Base-by-base conservation (phyloP, 2,113 vertebrate genomes). In the Geococcyx californianus region DNA sequence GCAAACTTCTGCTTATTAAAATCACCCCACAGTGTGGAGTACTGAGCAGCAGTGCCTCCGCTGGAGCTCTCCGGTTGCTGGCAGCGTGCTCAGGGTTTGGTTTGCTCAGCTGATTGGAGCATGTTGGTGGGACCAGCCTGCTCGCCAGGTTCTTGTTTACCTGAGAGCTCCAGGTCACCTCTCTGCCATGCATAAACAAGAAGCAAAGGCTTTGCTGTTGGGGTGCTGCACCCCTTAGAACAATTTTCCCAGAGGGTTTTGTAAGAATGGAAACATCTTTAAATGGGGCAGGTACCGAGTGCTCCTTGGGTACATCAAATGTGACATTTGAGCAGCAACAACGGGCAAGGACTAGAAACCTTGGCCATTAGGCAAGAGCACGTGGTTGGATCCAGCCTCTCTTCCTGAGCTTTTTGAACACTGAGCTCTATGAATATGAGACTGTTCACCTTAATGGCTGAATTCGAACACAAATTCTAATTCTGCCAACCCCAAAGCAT, bases 101-200 rank as follows among this genome's bases (percentile, higher is more conserved):
- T n/a, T 89, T 24, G 45, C 51, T 29, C 19, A 2, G 44, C 38
- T 28, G 3, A 36, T 6, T 9, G 64, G 31, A 38, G 55, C 5
- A 0, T 0, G 1, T 10, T 3, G 0, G 15, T 3, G 44, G 49
- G 44, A 31, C 3, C 78, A 64, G 33, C 25, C 47, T 66, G 56
- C 31, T 12, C 52, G 36, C 62, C 49, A 8, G 19, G 25, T 9
- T 1, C 17, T 26, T 59, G 25, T 55, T 84, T 29, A 42, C 40
- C 31, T 7, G 3, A 13, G 62, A 44, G 11, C 38, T 66, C 54
- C 59, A 2, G 58, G 31, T 67, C 76, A 29, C 68, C 28, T 55
- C 75, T 36, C 45, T 42, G 42, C 80, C 38, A 3, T 1, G 10
- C 20, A 5, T 20, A 59, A 63, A 34, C 26, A 10, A 1, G 9